These are phyloP conservation scores for Protonemura montana DNA, from an alignment of 2,888 invertebrate species.

Conservation along the genomic window DNA sequence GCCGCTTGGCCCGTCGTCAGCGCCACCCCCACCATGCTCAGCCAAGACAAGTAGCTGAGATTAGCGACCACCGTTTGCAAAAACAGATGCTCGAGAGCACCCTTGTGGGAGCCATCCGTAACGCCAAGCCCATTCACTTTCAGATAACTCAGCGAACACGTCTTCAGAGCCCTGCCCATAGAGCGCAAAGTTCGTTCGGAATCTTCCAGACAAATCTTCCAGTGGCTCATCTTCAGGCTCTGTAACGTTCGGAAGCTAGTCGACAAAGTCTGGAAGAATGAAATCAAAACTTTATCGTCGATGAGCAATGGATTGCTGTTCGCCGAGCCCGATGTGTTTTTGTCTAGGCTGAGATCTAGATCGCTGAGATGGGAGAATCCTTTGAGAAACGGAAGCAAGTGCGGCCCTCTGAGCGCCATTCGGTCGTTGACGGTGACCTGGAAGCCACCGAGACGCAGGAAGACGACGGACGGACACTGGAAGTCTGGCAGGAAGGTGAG, in stretches of 20 bases:
- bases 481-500: constrained; percentile 58
- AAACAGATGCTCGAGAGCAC: constrained; percentile 58
- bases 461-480: constrained; percentile 61
- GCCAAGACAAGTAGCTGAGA: constrained; percentile 57
- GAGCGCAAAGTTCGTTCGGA: constrained; percentile 58
- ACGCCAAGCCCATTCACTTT: constrained; percentile 57
- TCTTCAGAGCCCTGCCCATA: constrained; percentile 56
- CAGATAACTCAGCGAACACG: constrained; percentile 58
- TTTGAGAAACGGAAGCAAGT: constrained; percentile 61
- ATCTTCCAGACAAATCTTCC: constrained; percentile 55
- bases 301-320: constrained; percentile 57
- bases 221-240: constrained; percentile 58
- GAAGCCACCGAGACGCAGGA: constrained; percentile 62
- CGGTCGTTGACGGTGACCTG: constrained; percentile 62
- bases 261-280: constrained; percentile 61
- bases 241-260: constrained; percentile 59
- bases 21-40: constrained; percentile 57
- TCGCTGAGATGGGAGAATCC: constrained; percentile 63
- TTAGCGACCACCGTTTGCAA: constrained; percentile 55
- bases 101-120: constrained; percentile 56
- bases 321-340: constrained; percentile 56
- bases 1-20: constrained; percentile 56
- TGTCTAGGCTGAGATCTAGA: constrained; percentile 62
- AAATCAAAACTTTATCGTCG: constrained; percentile 61
- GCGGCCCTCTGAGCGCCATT: constrained; percentile 60